Conservation (phyloP, 2,113 vertebrate species). For the Leptobrachium leishanense region DNA sequence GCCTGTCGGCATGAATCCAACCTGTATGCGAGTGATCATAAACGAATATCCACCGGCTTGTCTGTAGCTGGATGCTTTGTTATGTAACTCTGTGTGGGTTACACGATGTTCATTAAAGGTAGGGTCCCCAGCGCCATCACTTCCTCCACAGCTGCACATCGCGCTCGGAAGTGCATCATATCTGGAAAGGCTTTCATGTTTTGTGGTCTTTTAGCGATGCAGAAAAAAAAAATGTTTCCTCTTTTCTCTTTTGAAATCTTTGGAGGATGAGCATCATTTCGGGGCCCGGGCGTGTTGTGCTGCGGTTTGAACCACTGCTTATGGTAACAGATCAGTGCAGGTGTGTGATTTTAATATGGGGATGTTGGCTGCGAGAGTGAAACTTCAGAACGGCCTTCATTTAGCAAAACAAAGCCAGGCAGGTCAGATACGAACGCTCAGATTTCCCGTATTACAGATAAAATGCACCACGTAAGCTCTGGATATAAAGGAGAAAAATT, state of each 20-base stretch:
- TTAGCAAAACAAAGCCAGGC: background rate
- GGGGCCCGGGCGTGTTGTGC: slow-evolving; percentile 30
- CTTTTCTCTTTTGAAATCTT: slow-evolving; percentile 35
- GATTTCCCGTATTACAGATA: too few relatives aligned
- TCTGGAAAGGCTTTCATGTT: background rate
- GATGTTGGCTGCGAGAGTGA: slow-evolving; percentile 6
- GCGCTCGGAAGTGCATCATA: background rate
- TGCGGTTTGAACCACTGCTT: slow-evolving; percentile 21
- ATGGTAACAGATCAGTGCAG: slow-evolving; percentile 13
- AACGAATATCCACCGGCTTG: too few relatives aligned
- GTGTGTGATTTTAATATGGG: background rate
- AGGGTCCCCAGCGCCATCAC: background rate
- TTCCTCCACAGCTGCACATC: slow-evolving; percentile 30
- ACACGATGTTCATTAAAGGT: slow-evolving; percentile 1
- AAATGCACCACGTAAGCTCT: too few relatives aligned
- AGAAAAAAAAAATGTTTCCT: slow-evolving; percentile 16
- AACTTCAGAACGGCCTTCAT: slow-evolving; percentile 10
- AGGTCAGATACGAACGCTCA: too few relatives aligned
- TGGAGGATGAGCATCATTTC: slow-evolving; percentile 33
- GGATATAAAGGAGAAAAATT: too few relatives aligned
- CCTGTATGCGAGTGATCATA: too few relatives aligned
- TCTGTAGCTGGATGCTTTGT: too few relatives aligned
- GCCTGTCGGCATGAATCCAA: too few relatives aligned
- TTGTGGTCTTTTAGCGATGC: background rate
- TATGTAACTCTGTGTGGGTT: too few relatives aligned